Evolutionary conservation across 2,797 vertebrate genomes (phyloP), one percentile per base, ranked within the genome.

Genomic region (Hydrophis major): DNA sequence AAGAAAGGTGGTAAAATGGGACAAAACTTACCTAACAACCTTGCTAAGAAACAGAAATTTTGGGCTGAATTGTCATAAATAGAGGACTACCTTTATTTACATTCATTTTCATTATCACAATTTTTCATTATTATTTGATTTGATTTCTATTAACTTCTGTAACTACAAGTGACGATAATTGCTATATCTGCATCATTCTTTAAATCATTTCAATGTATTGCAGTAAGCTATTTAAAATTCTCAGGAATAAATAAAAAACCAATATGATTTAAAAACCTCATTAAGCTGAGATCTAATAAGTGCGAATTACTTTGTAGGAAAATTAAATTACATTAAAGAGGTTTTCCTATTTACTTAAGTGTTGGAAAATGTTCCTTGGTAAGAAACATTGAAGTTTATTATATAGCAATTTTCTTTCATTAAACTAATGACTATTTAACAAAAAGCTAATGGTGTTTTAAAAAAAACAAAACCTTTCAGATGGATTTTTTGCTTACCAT

Each of bases 401-500:
- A 66, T 63, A 32, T 25, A 69, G n/a, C 28, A 87, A 28, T 69
- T 89, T 90, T 86, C 69, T 25, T 61, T 53, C 53, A 37, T 66
- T 59, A 88, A 88, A 66, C n/a, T 66, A 74, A 61, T 27, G 8
- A 20, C 27, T 74, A 14, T 59, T 86, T 55, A 66, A 90, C 10
- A 6, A 63, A 27, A 14, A 32, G 13, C 22, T 53, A 16, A 55
- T 13, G 25, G 13, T 89, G 66, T 92, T 83, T 59, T 60, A 25
- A 0, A 0, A 0, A 0, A 28, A 59, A 37, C 10, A 37, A 37
- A 37, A 37, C 37, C 3, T 60, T 56, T 22, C 42, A 13, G 10
- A 0, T 87, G 66, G 12, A 56, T 83, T 11, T 89, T 37, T 2
- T 89, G 2, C 0, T 86, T 93, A 22, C 14, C 56, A 27, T 91